Evolutionary conservation across 2,113 vertebrate genomes (phyloP).

Genomic region (Microtus ochrogaster): DNA sequence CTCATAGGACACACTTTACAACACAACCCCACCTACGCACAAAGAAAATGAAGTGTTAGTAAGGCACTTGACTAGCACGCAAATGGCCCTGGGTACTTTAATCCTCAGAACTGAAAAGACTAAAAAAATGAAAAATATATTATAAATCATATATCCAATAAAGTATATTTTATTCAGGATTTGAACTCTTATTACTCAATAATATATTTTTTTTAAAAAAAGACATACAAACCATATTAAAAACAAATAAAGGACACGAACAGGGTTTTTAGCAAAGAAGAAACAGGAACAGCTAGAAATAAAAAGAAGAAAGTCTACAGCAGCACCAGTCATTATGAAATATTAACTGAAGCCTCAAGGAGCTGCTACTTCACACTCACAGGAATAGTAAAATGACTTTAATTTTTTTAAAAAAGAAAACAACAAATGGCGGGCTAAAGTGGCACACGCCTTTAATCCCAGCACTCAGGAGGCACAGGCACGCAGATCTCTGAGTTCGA

Average conservation of each 20-base stretch:
- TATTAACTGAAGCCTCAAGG: background rate
- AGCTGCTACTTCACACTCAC: background rate
- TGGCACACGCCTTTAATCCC: background rate
- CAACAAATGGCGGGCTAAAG: background rate
- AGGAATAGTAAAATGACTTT: background rate
- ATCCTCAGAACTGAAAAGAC: background rate
- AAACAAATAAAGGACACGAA: background rate
- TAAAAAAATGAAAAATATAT: background rate
- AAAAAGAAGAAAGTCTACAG: background rate
- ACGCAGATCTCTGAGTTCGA: background rate
- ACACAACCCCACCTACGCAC: background rate
- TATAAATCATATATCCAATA: background rate
- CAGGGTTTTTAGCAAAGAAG: conserved; percentile 14
- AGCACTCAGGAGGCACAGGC: background rate
- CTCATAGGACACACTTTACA: background rate
- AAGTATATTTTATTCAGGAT: conserved; percentile 23
- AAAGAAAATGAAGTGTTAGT: background rate
- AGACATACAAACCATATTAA: background rate
- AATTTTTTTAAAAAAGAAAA: background rate
- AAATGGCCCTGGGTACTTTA: background rate
- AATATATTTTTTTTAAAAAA: background rate
- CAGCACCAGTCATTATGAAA: background rate
- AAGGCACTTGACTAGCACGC: background rate
- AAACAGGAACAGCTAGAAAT: background rate
- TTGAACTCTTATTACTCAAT: background rate